phyloP scores from a whole-genome alignment of 2,797 vertebrate genomes.

The Hypotaenidia philippensis region DNA sequence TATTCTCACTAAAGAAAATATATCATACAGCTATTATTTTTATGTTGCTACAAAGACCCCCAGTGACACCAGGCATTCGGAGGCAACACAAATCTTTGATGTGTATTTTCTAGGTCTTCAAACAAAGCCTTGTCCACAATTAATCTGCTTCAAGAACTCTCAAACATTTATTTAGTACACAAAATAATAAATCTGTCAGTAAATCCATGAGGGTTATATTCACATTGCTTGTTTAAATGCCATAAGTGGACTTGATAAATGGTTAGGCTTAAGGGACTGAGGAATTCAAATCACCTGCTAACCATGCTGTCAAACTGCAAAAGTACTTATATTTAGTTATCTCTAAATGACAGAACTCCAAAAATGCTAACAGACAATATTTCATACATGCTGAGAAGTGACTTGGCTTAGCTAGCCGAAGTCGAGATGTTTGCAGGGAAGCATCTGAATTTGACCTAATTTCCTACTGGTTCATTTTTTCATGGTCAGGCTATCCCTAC shows the following conservation, averaged over 20 bases:
- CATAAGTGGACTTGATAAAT: not conserved
- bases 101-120: not conserved
- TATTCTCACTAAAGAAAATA: slow-evolving; percentile 16
- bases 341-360: not conserved
- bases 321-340: slow-evolving; percentile 8
- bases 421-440: not conserved
- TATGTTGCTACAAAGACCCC: not conserved
- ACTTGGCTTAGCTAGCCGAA: not conserved
- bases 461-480: not conserved
- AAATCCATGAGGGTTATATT: not conserved
- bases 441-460: not conserved
- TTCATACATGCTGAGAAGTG: not conserved
- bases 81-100: not conserved
- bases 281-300: not conserved
- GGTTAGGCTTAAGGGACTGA: not conserved
- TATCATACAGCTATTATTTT: not conserved
- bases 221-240: not conserved
- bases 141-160: not conserved
- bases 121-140: not conserved
- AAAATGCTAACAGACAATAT: not conserved
- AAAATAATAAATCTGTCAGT: not conserved
- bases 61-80: not conserved
- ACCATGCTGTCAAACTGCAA: not conserved
- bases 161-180: not conserved
- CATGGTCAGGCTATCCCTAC: not conserved